Evolutionary conservation across 2,113 vertebrate species (phyloP), one percentile per base, ranked within the genome.

Genomic region (Psittacula cyanocephala): DNA sequence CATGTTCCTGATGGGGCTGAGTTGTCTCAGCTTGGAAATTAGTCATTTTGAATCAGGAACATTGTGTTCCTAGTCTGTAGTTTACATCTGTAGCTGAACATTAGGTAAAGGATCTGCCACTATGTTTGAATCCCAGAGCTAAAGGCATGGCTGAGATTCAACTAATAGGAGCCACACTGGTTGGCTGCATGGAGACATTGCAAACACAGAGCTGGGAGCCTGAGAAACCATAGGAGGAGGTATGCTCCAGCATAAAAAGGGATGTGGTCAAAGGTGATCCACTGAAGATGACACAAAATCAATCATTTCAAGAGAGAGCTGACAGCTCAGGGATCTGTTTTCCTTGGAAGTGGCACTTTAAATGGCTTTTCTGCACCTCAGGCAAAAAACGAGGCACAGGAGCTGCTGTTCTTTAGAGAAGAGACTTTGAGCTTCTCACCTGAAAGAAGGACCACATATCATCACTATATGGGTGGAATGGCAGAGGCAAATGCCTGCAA

Each of bases 401-500:
- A 83, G 29, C 5, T 62, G 41, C 15, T 85, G 8, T 13, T 80
- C 49, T 69, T 27, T 4, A 55, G 28, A 57, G 41, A 16, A 64
- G 50, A 52, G 75, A 50, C 13, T 60, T 33, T 5, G 23, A 81
- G 33, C 59, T 85, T 4, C 44, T 74, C 41, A 33, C 9, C 35
- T 46, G 53, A 44, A 69, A 44, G 39, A 11, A 63, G 47, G 31
- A 69, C 14, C 39, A 15, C 0, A 0, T 19, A 4, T 17, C 3
- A 11, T 41, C 0, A 1, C 59, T 0, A 0, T 3, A 17, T 4
- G 28, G 29, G 19, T 46, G 47, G 52, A 44, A 31, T 7, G 43
- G 78, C 8, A 33, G 47, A 79, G 28, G 50, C 29, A 35, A 62
- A 28, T 6, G 7, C 39, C 23, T 47, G 27, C 35, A 12, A 12